Evolutionary conservation across 1,140 invertebrate genomes (phyloP), one percentile per base, ranked within the genome.

Genomic region (Ceratina japonica): DNA sequence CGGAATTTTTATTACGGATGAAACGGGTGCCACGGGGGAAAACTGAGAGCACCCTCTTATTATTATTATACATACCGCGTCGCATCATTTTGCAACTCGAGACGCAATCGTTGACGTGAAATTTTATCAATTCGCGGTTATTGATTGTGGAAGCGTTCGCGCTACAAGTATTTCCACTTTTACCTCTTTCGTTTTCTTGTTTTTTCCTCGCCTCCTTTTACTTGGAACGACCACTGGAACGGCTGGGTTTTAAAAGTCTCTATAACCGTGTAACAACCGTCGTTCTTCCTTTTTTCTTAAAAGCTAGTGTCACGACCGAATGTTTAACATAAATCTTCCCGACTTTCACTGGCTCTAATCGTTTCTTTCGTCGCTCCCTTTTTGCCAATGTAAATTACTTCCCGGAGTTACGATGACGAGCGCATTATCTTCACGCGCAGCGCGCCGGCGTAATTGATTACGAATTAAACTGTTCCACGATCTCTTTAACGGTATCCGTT

Each of bases 111-210:
- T 58, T 18, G 62, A 68, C 49, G 31, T 16, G 63, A 68, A 74
- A 75, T 68, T 74, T 75, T 49, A 75, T 49, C 73, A 75, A 75
- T 75, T 68, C 49, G 54, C 52, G 27, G 54, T 68, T 75, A 66
- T 68, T 51, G 73, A 75, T 75, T 75, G 31, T 44, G 13, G 44
- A 44, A 75, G 20, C 31, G 31, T 59, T 68, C 20, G 10, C 54
- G 52, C 37, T 49, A 58, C 73, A 8, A 62, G 62, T 20, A 44
- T 20, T 62, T 56, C 62, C 62, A n/a, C 18, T 22, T 49, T 54
- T 18, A 37, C 24, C 49, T 20, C 73, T n/a, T 75, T 58, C 62
- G 0, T 22, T 58, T 58, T 22, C 37, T 44, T 10, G 3, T 44
- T 31, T 31, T 44, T 7, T 8, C 10, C 37, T 44, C 22, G 27